These are phyloP conservation scores for Drosophila prolongata DNA, from an alignment of 2,888 invertebrate genomes.

Conservation along the genomic window DNA sequence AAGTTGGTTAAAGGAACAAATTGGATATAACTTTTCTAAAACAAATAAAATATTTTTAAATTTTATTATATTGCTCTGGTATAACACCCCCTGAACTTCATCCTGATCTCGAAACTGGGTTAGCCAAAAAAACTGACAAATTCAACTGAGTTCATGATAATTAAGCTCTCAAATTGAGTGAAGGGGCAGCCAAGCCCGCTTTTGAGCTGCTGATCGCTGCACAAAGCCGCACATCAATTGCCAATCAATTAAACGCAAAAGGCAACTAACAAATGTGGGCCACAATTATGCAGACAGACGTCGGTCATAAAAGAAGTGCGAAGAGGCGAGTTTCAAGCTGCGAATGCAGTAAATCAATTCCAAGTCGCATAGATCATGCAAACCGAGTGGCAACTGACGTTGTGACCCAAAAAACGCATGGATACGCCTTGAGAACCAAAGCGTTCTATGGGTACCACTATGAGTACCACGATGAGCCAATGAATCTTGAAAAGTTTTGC, in stretches of 20 bases:
- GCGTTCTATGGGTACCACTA: slow-evolving; percentile 3
- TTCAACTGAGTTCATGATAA: slow-evolving; percentile 39
- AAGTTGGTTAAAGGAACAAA: too few relatives aligned
- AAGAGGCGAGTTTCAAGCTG: slow-evolving; percentile 10
- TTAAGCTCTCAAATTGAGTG: slow-evolving; percentile 37
- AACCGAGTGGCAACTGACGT: slow-evolving; percentile 27
- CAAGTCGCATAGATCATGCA: slow-evolving; percentile 38
- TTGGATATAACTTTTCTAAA: too few relatives aligned
- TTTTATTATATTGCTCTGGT: neutral
- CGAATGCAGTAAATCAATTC: slow-evolving; percentile 40
- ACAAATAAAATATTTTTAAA: too few relatives aligned
- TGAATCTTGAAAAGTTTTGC: slow-evolving; percentile 68
- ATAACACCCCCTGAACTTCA: neutral
- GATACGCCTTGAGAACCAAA: slow-evolving; percentile 33
- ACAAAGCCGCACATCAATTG: slow-evolving; percentile 41
- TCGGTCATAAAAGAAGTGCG: slow-evolving; percentile 15
- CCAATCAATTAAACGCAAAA: slow-evolving; percentile 35
- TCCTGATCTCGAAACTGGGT: slow-evolving; percentile 15
- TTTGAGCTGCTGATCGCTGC: slow-evolving; percentile 19
- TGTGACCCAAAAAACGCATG: slow-evolving; percentile 46
- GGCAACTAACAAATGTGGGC: slow-evolving; percentile 24
- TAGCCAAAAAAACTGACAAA: slow-evolving; percentile 12
- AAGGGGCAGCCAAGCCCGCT: slow-evolving; percentile 38
- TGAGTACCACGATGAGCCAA: slow-evolving; percentile 31
- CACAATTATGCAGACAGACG: slow-evolving; percentile 29